These are phyloP conservation scores for Guaruba guarouba DNA, from an alignment of 2,113 vertebrate species.

Conservation along the genomic window DNA sequence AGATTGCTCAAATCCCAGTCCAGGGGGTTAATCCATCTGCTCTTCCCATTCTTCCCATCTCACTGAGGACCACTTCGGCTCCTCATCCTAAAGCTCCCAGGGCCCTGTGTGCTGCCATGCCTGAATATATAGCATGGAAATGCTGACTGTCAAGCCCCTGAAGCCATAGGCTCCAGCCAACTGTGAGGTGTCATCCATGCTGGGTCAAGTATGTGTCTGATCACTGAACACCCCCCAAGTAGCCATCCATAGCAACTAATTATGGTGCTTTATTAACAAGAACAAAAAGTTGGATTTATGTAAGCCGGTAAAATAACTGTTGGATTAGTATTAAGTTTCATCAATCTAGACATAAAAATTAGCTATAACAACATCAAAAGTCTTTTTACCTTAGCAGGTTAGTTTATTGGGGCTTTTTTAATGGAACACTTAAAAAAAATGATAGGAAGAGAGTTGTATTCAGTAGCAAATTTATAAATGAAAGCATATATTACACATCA, in stretches of 20 bases:
- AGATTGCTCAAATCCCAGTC: background rate
- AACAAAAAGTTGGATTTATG: background rate
- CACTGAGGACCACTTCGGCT: background rate
- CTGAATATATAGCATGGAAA: background rate
- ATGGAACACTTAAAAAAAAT: background rate
- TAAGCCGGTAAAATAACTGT: background rate
- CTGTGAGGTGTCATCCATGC: background rate
- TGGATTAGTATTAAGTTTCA: background rate
- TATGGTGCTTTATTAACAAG: background rate
- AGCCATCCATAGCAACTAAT: rapidly evolving
- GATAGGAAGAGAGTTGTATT: background rate
- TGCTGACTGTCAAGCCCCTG: rapidly evolving
- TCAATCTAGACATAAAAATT: background rate
- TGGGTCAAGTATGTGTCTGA: background rate
- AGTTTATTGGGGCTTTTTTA: background rate
- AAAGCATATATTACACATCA: background rate
- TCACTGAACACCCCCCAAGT: background rate
- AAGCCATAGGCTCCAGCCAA: background rate
- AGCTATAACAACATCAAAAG: background rate
- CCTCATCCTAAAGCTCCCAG: background rate
- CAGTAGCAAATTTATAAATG: background rate
- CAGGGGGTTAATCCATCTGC: too few species aligned
- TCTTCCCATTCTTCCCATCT: background rate
- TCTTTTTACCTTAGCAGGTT: background rate
- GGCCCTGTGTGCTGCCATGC: rapidly evolving